Evolutionary conservation across 2,113 vertebrate genomes (phyloP), one percentile per base, ranked within the genome.

Genomic region (Grallaria varia): DNA sequence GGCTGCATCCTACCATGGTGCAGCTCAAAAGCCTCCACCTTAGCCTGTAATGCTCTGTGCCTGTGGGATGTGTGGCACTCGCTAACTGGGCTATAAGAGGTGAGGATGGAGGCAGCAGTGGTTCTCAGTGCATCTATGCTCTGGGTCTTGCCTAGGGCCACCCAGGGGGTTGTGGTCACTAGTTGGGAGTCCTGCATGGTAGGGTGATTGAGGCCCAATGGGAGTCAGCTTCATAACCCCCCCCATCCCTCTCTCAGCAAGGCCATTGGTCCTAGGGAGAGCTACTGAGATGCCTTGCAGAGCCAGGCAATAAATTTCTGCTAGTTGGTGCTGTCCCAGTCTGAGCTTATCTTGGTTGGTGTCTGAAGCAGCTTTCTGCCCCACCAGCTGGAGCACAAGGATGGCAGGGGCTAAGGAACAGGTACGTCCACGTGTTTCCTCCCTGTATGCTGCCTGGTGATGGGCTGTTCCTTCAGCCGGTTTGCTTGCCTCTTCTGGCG

Each of bases 351-450:
- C 25, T 8, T 4, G 7, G 30, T 14, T 60, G 60, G 14, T 88
- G 83, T 73, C 76, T 69, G 84, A 69, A 58, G 40, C 25, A n/a
- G 21, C 23, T 73, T 69, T 80, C 50, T 67, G 35, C 58, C 79
- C 37, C 62, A 76, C 31, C 62, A 80, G 28, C 49, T 71, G 62
- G 66, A 77, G 42, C 35, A 25, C 5, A 4, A 42, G 35, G 30
- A 22, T 0, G 0, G 9, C 35, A n/a, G 8, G 17, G 37, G 18
- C 14, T 1, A 6, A 28, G 25, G 33, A 66, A n/a, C 0, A 0
- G 56, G 31, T n/a, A 13, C 21, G 39, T 86, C 79, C 50, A 19
- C 0, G 1, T 58, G 47, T 53, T 64, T 59, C 28, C 6, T 93
- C 25, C 27, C 31, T 47, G n/a, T 39, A 9, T 78, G 49, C 44